Base-by-base conservation (phyloP, 2,113 vertebrate genomes). In the Psammodynastes pulverulentus region DNA sequence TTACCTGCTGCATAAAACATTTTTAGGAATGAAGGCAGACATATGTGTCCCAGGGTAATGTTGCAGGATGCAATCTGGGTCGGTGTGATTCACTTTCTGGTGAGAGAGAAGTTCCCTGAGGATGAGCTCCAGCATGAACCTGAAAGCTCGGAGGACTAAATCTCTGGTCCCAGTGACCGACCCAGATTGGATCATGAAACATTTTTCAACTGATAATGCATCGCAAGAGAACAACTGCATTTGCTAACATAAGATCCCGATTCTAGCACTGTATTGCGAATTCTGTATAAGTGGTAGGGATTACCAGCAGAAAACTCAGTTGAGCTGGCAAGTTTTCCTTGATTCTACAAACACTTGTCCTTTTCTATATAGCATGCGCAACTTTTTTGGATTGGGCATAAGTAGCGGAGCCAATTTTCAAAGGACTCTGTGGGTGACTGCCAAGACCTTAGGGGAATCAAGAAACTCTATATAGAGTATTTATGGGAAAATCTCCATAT, bases 161-260 rank as follows among this genome's bases (percentile, higher is more conserved):
- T 10, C 58, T 62, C 58, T 62, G 26, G 12, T 5, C 26, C 58
- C 29, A n/a, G 29, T 62, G 29, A 13, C 13, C 13, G 5, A 67
- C 13, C 62, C 62, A 67, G 62, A 17, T 67, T 67, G 62, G 29
- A 67, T n/a, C 29, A 12, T 67, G 12, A 46, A 89, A 48, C 72
- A 46, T 34, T 21, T 45, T 87, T 43, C n/a, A 88, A 88, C 8
- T 9, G 48, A 84, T 29, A 67, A 86, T 9, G 34, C 34, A 86
- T 19, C 1, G 1, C 0, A 0, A 0, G 15, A 1, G 21, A 52
- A 94, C 26, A 62, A 0, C 0, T 5, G n/a, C 49, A 58, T 10
- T 89, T 7, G 34, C 4, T 45, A 10, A 17, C 9, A 17, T 19
- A 24, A 19, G 17, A 79, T 84, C 29, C 13, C 72, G 43, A 29